Percentiles rank a stretch among this genome's conserved stretches.
These are phyloP conservation scores for Drosophila testacea DNA, from an alignment of 2,888 invertebrate species.

Conservation along the genomic window DNA sequence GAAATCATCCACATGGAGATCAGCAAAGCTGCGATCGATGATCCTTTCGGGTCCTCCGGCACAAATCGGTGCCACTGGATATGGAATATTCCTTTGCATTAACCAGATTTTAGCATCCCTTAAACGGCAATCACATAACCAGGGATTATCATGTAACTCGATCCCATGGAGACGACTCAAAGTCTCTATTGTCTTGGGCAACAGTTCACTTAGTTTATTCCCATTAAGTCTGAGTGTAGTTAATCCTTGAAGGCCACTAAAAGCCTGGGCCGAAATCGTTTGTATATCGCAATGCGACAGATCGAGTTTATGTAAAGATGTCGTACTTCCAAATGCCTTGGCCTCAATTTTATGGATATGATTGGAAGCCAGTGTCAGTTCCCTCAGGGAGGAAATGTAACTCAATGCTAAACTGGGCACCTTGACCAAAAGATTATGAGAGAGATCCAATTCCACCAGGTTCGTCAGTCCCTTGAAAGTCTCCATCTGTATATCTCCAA, in stretches of 20 bases:
- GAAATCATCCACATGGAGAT: conserved; percentile 92
- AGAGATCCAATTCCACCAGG: conserved; percentile 95
- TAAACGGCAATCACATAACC: conserved; percentile 94
- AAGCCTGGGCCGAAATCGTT: conserved; percentile 91
- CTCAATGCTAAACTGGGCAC: conserved; percentile 93
- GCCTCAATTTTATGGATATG: conserved; percentile 92
- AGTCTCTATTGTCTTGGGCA: conserved; percentile 90
- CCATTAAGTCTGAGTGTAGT: conserved; percentile 93
- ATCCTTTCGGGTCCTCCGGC: conserved; percentile 90
- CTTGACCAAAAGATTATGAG: conserved; percentile 92
- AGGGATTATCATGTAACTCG: conserved; percentile 94
- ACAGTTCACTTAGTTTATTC: conserved; percentile 91
- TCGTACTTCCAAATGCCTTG: conserved; percentile 90
- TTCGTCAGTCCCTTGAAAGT: conserved; percentile 95
- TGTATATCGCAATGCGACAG: conserved; percentile 93
- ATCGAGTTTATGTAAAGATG: conserved; percentile 92
- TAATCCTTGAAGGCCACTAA: conserved; percentile 91
- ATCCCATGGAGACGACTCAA: conserved; percentile 91
- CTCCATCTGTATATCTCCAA: conserved; percentile 93
- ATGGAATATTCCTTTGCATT: conserved; percentile 90
- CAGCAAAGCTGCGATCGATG: conserved; percentile 90
- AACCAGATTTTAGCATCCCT: conserved; percentile 93
- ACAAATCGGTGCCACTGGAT: conserved; percentile 92
- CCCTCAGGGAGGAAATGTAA: conserved; percentile 92
- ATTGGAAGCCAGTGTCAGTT: conserved; percentile 92